Evolutionary conservation across 2,113 vertebrate genomes (phyloP).

Genomic region (Upupa epops): DNA sequence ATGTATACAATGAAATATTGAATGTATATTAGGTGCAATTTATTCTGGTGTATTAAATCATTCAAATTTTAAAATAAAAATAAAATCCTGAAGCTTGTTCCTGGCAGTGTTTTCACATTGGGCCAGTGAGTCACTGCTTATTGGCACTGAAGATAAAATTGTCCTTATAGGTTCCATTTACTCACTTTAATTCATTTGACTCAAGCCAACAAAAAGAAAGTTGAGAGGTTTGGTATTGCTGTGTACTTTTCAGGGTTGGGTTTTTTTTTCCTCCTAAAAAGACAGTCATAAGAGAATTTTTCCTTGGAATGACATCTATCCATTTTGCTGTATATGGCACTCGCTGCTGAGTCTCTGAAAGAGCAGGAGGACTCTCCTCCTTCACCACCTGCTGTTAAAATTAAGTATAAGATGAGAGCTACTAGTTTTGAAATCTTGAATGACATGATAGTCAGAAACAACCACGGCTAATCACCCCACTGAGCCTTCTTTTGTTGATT

Average conservation of each 20-base stretch:
- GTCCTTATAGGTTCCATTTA: not conserved
- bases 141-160: not conserved
- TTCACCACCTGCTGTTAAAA: not conserved
- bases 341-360: not conserved
- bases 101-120: not conserved
- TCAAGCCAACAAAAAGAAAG: not conserved
- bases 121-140: not conserved
- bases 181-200: not conserved
- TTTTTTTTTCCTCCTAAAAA: not conserved
- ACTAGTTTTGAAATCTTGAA: not conserved
- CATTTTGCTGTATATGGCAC: not conserved
- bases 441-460: not conserved
- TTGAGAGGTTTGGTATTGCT: not conserved
- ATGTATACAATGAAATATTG: conserved; percentile 12
- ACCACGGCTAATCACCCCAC: not conserved
- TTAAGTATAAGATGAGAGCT: not conserved
- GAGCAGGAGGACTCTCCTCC: not conserved
- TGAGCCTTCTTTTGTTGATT: not conserved
- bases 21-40: not conserved
- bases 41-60: conserved; percentile 17
- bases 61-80: not conserved
- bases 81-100: not conserved
- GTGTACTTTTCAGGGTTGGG: not conserved
- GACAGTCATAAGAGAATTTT: not conserved
- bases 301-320: not conserved